Evolutionary conservation across 2,888 invertebrate genomes (phyloP).

Genomic region (Exephanes ischioxanthus): DNA sequence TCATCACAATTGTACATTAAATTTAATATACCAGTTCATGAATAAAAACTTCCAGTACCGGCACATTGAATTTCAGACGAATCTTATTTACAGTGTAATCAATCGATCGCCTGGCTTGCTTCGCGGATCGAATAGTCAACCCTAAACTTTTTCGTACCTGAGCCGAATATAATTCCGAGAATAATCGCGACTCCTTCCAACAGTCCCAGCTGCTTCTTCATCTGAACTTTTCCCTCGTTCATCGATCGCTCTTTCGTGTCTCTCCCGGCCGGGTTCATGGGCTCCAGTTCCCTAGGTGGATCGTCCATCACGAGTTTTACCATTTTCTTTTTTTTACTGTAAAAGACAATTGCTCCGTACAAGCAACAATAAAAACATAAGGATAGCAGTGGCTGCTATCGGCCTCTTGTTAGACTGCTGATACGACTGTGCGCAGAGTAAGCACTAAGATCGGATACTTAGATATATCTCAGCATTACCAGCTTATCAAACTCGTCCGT

Average conservation of each 20-base stretch:
- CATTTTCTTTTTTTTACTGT: constrained; percentile 45
- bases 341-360: background rate
- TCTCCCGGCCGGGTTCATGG: constrained; percentile 44
- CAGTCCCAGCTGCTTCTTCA: constrained; percentile 96
- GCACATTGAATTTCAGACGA: too few species aligned
- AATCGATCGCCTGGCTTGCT: background rate
- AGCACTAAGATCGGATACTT: background rate
- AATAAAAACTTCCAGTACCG: too few species aligned
- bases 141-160: constrained; percentile 86
- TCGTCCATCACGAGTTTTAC: constrained; percentile 54
- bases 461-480: background rate
- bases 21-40: too few species aligned
- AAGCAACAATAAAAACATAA: background rate
- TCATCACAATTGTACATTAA: too few species aligned
- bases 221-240: constrained; percentile 88
- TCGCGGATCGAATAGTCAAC: background rate
- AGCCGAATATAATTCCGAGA: constrained; percentile 97
- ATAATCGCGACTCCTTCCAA: constrained; percentile 97
- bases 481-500: constrained; percentile 30
- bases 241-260: constrained; percentile 11
- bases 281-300: constrained; percentile 45
- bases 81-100: background rate
- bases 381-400: background rate
- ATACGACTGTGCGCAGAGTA: background rate
- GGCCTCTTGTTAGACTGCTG: background rate